Percentiles rank a stretch among this genome's conserved stretches.
These are phyloP conservation scores for Rhogogaster chlorosoma DNA, from an alignment of 2,888 invertebrate genomes.

Conservation along the genomic window DNA sequence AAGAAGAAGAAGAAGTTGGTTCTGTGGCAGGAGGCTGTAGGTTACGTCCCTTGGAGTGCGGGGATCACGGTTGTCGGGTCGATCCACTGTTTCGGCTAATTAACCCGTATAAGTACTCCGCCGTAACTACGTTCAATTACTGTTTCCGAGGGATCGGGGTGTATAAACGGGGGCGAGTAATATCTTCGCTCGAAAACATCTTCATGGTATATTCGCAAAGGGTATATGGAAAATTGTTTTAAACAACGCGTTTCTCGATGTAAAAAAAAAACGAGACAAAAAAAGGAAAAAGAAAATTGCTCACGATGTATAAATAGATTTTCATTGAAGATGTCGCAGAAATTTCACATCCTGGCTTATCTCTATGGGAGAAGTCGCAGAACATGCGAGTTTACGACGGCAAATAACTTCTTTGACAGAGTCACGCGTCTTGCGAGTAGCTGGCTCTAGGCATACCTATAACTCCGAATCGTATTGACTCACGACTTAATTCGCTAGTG, in stretches of 20 bases:
- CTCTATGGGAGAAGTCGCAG: not conserved
- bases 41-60: constrained; percentile 1
- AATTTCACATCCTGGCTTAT: not conserved
- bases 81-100: constrained; percentile 36
- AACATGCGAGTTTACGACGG: not conserved
- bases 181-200: not conserved
- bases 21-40: not conserved
- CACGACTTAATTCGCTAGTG: constrained; percentile 13
- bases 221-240: not conserved
- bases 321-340: not conserved
- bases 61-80: constrained; percentile 29
- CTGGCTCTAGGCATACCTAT: not conserved
- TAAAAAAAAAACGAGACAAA: too few relatives aligned
- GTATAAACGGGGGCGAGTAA: constrained; percentile 10
- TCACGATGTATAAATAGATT: not conserved
- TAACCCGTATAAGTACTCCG: constrained; percentile 30
- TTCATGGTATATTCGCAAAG: not conserved
- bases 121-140: constrained; percentile 39
- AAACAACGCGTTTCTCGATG: not conserved
- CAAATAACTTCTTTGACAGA: not conserved
- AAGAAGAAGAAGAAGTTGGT: not conserved
- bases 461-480: too few relatives aligned
- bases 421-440: not conserved
- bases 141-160: constrained; percentile 9
- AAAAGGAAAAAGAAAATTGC: not conserved